Evolutionary conservation across 2,113 vertebrate genomes (phyloP).

Genomic region (Elachura formosa): DNA sequence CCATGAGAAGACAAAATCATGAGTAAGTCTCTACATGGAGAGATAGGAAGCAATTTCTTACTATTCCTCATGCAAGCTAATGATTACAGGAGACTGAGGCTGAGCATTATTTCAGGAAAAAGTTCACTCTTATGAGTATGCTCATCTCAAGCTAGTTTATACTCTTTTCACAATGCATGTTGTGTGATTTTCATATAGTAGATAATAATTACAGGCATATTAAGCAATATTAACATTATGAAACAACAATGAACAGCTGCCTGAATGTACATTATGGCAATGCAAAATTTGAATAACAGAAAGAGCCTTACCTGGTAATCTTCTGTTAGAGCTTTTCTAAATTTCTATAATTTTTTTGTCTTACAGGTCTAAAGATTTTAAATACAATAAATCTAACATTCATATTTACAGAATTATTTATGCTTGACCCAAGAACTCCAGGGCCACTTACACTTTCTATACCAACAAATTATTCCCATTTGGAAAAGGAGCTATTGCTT

Average conservation of each 20-base stretch:
- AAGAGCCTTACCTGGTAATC: background rate
- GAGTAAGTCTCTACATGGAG: background rate
- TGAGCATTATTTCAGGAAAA: background rate
- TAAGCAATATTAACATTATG: constrained; percentile 41
- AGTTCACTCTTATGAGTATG: background rate
- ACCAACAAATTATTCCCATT: background rate
- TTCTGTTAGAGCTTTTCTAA: background rate
- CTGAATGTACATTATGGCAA: background rate
- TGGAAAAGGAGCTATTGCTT: constrained; percentile 27
- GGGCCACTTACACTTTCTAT: background rate
- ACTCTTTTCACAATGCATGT: background rate
- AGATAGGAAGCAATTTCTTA: background rate
- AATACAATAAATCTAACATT: background rate
- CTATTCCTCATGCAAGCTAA: constrained; percentile 42
- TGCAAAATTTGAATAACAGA: background rate
- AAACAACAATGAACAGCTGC: background rate
- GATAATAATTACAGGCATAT: constrained; percentile 26
- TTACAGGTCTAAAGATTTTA: background rate
- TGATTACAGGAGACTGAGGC: background rate
- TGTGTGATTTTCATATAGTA: constrained; percentile 11
- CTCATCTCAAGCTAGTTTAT: constrained; percentile 8
- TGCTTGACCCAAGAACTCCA: background rate
- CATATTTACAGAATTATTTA: background rate
- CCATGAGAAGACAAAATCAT: background rate
- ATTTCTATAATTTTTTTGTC: background rate